Evolutionary conservation across 2,113 vertebrate species (phyloP).

Genomic region (Vicugna pacos): DNA sequence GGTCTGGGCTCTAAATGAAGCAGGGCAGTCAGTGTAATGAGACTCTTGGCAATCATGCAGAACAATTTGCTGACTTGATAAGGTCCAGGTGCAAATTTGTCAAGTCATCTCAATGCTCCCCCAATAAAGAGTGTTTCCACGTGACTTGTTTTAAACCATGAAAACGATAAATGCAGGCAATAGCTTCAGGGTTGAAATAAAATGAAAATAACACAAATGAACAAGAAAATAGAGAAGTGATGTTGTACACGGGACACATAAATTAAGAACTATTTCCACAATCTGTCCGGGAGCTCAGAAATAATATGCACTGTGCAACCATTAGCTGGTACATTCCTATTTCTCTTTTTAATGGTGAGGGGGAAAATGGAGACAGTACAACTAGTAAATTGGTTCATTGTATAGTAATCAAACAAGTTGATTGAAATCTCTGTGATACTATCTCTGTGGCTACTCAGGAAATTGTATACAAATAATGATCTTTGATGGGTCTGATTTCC

Average conservation of each 20-base stretch:
- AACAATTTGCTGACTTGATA: slow-evolving; percentile 67
- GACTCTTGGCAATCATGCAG: slow-evolving; percentile 52
- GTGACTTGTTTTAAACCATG: slow-evolving; percentile 32
- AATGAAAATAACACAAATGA: slow-evolving; percentile 59
- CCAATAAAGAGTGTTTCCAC: slow-evolving; percentile 21
- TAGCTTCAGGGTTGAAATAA: slow-evolving; percentile 28
- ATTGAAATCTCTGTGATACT: slow-evolving; percentile 7
- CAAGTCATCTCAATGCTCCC: slow-evolving; percentile 59
- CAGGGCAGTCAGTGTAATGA: slow-evolving; percentile 57
- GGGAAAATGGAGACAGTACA: slow-evolving; percentile 6
- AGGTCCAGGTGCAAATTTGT: slow-evolving; percentile 63
- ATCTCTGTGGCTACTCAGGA: neutral
- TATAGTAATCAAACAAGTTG: slow-evolving; percentile 50
- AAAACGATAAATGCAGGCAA: slow-evolving; percentile 21
- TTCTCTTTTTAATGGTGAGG: slow-evolving; percentile 39
- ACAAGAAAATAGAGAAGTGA: neutral
- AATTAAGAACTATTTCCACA: slow-evolving; percentile 1
- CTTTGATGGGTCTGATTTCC: slow-evolving; percentile 53
- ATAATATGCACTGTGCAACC: neutral
- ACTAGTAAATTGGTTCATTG: slow-evolving; percentile 60
- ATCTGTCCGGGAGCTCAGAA: neutral
- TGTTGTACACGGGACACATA: neutral
- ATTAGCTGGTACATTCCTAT: neutral
- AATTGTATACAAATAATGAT: slow-evolving; percentile 46
- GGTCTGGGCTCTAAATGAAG: slow-evolving; percentile 55